Evolutionary conservation across 64 coral and sea anemone genomes (phyloP).

Genomic region (Anthopleura sola): DNA sequence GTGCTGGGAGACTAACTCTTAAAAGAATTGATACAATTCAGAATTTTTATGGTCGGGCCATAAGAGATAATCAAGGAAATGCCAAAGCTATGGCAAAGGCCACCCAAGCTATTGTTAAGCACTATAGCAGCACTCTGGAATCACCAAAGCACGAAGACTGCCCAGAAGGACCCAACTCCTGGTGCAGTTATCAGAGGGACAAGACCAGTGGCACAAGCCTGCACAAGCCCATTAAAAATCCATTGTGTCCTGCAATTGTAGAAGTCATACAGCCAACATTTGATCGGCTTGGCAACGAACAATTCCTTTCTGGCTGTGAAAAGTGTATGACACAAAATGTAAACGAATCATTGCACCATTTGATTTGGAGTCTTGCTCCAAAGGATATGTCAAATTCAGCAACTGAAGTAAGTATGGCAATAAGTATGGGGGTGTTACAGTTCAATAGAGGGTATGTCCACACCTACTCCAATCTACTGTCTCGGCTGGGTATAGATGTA

Average conservation of each 20-base stretch:
- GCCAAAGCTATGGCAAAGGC: conserved; percentile 48
- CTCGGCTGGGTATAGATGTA: background rate
- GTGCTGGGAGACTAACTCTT: conserved; percentile 37
- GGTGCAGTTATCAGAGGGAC: conserved; percentile 61
- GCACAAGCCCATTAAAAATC: conserved; percentile 64
- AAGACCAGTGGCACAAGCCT: conserved; percentile 32
- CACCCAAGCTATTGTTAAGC: conserved; percentile 52
- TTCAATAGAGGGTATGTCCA: conserved; percentile 40
- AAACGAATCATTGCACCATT: conserved; percentile 62
- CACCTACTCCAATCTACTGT: conserved; percentile 22
- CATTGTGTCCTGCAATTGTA: conserved; percentile 45
- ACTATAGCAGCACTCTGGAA: conserved; percentile 54
- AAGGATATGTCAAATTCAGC: conserved; percentile 49
- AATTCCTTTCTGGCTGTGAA: conserved; percentile 53
- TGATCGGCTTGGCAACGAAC: conserved; percentile 48
- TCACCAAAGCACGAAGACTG: conserved; percentile 43
- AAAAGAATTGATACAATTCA: conserved; percentile 48
- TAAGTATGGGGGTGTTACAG: conserved; percentile 29
- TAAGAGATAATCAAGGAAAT: conserved; percentile 52
- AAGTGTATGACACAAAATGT: conserved; percentile 39
- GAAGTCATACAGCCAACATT: conserved; percentile 57
- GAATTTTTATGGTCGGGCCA: conserved; percentile 48
- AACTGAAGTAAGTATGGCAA: conserved; percentile 29
- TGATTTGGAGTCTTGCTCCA: conserved; percentile 50
- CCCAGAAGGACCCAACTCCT: conserved; percentile 35